phyloP scores from a whole-genome alignment of 2,888 invertebrate species.

The Gari tellinella region DNA sequence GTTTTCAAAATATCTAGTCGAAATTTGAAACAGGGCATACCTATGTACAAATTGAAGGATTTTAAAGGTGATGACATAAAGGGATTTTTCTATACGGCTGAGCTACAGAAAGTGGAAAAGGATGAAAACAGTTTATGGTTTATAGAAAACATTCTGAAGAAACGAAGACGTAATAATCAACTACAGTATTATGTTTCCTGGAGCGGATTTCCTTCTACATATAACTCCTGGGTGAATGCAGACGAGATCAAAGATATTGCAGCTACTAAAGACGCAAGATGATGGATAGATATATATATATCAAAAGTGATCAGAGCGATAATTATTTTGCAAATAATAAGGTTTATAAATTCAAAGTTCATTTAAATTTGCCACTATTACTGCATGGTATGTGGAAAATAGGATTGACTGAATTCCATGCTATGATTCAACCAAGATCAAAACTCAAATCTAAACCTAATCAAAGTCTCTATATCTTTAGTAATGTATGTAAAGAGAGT shows the following conservation, averaged over 20 bases:
- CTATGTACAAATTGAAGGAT: conserved; percentile 30
- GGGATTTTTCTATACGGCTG: conserved; percentile 27
- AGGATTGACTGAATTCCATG: not conserved
- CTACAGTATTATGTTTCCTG: not conserved
- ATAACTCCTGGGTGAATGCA: not conserved
- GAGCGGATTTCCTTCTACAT: not conserved
- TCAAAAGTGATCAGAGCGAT: not conserved
- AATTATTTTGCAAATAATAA: not conserved
- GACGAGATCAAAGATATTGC: not conserved
- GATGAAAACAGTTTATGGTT: conserved; percentile 16
- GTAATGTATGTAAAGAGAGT: conserved; percentile 17
- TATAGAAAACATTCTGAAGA: not conserved
- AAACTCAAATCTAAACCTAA: conserved; percentile 7
- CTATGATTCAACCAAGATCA: conserved; percentile 15
- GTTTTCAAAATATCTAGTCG: conserved; percentile 10
- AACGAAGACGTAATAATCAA: not conserved
- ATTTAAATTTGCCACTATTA: not conserved
- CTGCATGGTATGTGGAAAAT: not conserved
- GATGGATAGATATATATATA: conserved; percentile 1
- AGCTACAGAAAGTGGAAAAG: conserved; percentile 28
- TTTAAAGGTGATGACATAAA: conserved; percentile 26
- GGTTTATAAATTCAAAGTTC: not conserved
- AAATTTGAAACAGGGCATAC: conserved; percentile 17
- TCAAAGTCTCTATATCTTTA: conserved; percentile 19
- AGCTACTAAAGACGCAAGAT: no score